Base-by-base conservation (phyloP, 2,888 invertebrate genomes). In the Leucoma salicis region DNA sequence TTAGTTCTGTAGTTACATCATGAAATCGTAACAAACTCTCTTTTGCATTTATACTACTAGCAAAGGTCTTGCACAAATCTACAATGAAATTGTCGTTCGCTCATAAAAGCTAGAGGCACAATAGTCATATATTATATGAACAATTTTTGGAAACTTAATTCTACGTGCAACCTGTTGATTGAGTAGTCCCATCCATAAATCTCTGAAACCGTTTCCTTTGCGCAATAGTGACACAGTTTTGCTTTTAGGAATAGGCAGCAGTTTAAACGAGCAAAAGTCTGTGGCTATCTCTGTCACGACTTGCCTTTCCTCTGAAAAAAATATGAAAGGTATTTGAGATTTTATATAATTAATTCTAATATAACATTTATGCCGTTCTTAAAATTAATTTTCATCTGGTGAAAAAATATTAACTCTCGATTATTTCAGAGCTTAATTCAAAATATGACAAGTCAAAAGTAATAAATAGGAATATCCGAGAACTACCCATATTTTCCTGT, bases 171-270 rank as follows among this genome's bases (percentile, higher is more conserved):
- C 43, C 48, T 52, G 33, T 35, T 45, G 49, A 51, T 56, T 57
- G 44, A 71, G 71, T 66, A 70, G 49, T 57, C 50, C 55, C 29
- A 37, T 56, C 47, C 63, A 70, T 74, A 75, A 76, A 74, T 71
- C 61, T 53, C 46, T 18, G 34, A 27, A 53, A 53, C 53, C 51
- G 57, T 68, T 68, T 68, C 58, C 54, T 62, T 59, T 49, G 39
- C 43, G 49, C 2, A 15, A 15, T 42, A 48, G 37, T 49, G 53
- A 74, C 65, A 61, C 39, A 56, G 35, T 70, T 74, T 70, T 65
- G 47, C 54, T 76, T 74, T 67, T 61, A 82, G 83, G 76, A 37
- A 79, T 77, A 44, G 66, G 62, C 45, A 65, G 70, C 31, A 53
- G 46, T 14, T 11, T 56, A 13, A 66, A 45, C 34, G 70, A 71